These are phyloP conservation scores for Dolichoris vasculosae DNA, from an alignment of 1,140 invertebrate species.

Conservation along the genomic window DNA sequence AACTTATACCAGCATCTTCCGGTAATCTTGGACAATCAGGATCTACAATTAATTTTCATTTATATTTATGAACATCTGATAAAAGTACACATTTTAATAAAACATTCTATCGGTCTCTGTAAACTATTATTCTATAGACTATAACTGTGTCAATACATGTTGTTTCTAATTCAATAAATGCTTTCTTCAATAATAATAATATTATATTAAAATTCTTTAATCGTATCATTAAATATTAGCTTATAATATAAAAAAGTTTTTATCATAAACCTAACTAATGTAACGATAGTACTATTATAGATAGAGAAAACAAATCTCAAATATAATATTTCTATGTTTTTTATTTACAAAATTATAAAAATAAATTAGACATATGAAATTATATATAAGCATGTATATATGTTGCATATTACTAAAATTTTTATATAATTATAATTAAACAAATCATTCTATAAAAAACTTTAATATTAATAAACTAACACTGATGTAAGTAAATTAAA, in stretches of 20 bases:
- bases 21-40: slow-evolving; percentile 84
- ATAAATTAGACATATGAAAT: too few species aligned
- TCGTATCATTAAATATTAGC: background rate
- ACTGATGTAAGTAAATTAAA: background rate
- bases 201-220: background rate
- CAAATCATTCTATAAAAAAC: too few species aligned
- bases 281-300: too few species aligned
- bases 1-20: slow-evolving; percentile 78
- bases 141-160: background rate
- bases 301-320: too few species aligned
- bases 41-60: slow-evolving; percentile 64
- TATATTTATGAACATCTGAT: background rate
- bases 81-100: background rate
- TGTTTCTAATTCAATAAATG: background rate
- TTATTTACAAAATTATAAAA: too few species aligned
- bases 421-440: too few species aligned
- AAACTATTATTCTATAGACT: background rate
- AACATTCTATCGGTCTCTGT: background rate
- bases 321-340: too few species aligned
- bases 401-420: too few species aligned
- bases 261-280: too few species aligned
- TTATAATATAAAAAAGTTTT: too few species aligned
- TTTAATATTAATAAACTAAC: too few species aligned
- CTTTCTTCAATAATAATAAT: background rate
- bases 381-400: too few species aligned